Base-by-base conservation (phyloP, 2,888 invertebrate genomes). In the Conistra vaccinii region DNA sequence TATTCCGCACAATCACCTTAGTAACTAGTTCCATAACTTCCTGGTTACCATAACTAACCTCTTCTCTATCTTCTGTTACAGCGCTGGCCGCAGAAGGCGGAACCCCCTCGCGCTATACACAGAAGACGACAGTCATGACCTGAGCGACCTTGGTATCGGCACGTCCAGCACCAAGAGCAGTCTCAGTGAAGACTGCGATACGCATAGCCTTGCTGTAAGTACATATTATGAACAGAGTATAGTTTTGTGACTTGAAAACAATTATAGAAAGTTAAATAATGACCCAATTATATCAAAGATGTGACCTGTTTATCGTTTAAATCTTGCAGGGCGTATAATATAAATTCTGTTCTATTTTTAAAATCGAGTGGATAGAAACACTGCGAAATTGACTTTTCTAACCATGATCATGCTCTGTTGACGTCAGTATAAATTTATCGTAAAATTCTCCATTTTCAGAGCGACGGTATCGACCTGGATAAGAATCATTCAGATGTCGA, bases 131-230 rank as follows among this genome's bases (percentile, higher is more conserved):
- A 97, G 97, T 61, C 98, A 98, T 90, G 98, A 98, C 95, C 97
- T 98, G 84, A 98, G 98, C 89, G 98, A 98, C 94, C 97, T 98
- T 87, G 98, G 98, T 77, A 98, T 98, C 90, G 97, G 97, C 83
- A 97, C 97, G 69, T 97, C 97, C 89, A 97, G 97, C 89, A 97
- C 97, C 86, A 97, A 97, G 91, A 97, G 97, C 92, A 97, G 97
- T 89, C 96, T 97, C 86, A 97, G 97, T 84, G 97, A 97, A 89
- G 97, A 97, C 92, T 97, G 97, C 88, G 97, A 97, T 91, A 97
- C 97, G 88, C 97, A 97, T 89, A 97, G 97, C 90, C 95, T 97
- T 87, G 97, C 97, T 90, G 97, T 97, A 90, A 97, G 97, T 48
- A 23, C 23, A 20, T 48, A 23, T 9, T 9, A 23, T 23, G 23